Conservation (phyloP, 2,797 vertebrate species). For the Hydrophis major region DNA sequence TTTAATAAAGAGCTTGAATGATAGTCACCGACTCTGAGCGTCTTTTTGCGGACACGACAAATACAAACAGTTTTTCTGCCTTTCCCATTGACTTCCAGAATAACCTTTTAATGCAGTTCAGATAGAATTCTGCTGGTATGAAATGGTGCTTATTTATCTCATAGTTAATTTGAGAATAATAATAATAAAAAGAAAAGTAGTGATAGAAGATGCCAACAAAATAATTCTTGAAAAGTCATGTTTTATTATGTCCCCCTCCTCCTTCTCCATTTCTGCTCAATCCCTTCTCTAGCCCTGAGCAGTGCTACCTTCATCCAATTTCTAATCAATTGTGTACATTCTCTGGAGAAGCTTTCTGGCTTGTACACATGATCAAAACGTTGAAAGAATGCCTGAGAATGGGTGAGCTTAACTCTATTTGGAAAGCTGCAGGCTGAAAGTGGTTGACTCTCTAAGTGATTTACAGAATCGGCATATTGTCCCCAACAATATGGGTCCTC, state of each 20-base stretch:
- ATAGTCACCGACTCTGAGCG: too few species aligned
- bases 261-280: neutral
- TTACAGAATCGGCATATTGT: too few species aligned
- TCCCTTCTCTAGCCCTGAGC: neutral
- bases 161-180: neutral
- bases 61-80: neutral
- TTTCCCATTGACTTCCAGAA: neutral
- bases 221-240: neutral
- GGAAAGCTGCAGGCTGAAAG: neutral
- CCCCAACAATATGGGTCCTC: too few species aligned
- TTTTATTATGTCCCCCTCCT: neutral
- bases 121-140: neutral
- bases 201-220: neutral
- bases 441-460: neutral
- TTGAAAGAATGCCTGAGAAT: neutral
- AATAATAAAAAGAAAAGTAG: neutral
- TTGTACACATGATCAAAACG: neutral
- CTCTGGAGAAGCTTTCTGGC: neutral
- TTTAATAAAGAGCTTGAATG: too few species aligned
- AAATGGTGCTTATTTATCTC: neutral
- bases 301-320: neutral
- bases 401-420: neutral
- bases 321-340: neutral
- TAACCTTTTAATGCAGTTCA: neutral
- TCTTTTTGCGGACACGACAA: too few species aligned